Conservation (phyloP, 2,797 vertebrate species). For the Acomys russatus region DNA sequence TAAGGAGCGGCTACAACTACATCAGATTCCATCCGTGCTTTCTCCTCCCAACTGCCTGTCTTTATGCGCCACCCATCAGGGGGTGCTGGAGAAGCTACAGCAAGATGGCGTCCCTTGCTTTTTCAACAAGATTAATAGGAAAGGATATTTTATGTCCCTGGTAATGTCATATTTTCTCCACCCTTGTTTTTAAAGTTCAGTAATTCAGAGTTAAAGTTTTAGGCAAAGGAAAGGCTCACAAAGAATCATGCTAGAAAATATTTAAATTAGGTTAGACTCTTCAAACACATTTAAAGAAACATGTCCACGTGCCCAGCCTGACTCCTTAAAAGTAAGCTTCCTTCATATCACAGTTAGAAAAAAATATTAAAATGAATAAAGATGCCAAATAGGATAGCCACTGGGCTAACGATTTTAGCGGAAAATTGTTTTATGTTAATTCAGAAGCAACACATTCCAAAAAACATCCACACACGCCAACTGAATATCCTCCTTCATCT, state of each 20-base stretch:
- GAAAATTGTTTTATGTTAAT: slow-evolving; percentile 43
- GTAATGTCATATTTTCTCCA: neutral
- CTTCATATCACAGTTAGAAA: slow-evolving; percentile 5
- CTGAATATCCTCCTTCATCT: neutral
- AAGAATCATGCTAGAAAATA: slow-evolving; percentile 21
- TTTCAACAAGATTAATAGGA: slow-evolving; percentile 36
- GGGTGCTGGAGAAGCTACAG: neutral
- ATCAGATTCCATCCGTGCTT: neutral
- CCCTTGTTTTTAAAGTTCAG: neutral
- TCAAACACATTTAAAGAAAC: slow-evolving; percentile 6
- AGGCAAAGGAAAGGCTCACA: slow-evolving; percentile 34
- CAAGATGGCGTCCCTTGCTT: neutral
- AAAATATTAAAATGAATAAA: slow-evolving; percentile 28
- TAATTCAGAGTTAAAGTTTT: slow-evolving; percentile 33
- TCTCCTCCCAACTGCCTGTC: neutral
- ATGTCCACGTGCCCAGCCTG: neutral
- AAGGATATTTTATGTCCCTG: slow-evolving; percentile 9
- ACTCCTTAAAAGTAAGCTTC: neutral
- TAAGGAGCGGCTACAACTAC: neutral
- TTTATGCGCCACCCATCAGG: neutral
- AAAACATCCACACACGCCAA: slow-evolving; percentile 13
- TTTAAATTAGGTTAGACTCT: slow-evolving; percentile 45
- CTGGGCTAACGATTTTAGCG: slow-evolving; percentile 7
- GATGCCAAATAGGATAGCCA: neutral
- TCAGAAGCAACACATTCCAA: slow-evolving; percentile 2